These are phyloP conservation scores for Ypsolopha scabrella DNA, from an alignment of 2,888 invertebrate genomes.

Conservation along the genomic window DNA sequence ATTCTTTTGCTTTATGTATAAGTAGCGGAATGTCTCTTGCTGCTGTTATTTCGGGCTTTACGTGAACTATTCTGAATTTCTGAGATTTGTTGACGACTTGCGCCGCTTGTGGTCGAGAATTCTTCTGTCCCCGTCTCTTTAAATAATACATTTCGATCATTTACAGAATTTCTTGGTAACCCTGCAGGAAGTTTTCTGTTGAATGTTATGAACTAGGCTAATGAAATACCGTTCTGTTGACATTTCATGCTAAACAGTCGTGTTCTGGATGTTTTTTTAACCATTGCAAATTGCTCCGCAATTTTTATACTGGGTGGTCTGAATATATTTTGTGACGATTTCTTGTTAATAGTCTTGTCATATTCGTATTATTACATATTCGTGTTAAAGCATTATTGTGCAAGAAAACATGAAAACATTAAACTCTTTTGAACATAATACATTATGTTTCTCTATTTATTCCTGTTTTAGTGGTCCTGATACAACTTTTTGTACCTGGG, in stretches of 20 bases:
- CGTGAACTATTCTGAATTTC: not conserved
- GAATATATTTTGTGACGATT: not conserved
- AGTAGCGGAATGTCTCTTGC: not conserved
- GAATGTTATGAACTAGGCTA: not conserved
- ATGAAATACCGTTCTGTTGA: not conserved
- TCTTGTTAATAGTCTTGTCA: not conserved
- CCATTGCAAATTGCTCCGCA: not conserved
- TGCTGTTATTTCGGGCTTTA: not conserved
- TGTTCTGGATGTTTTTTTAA: not conserved
- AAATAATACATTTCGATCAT: not conserved
- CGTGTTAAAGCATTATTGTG: too few relatives aligned
- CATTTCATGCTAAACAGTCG: slow-evolving; percentile 1
- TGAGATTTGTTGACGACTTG: not conserved
- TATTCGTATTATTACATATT: slow-evolving; percentile 9
- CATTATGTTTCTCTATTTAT: too few relatives aligned
- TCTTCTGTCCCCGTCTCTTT: too few relatives aligned
- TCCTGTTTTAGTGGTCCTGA: too few relatives aligned
- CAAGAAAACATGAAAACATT: too few relatives aligned
- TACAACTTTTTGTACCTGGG: too few relatives aligned
- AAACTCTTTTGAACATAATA: too few relatives aligned
- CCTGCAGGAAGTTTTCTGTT: not conserved
- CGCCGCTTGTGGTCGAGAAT: not conserved
- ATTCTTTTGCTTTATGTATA: not conserved
- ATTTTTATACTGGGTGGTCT: not conserved
- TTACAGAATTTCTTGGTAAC: not conserved